Evolutionary conservation across 2,888 invertebrate species (phyloP), one percentile per base, ranked within the genome.

Genomic region (Drosophila longiperda): DNA sequence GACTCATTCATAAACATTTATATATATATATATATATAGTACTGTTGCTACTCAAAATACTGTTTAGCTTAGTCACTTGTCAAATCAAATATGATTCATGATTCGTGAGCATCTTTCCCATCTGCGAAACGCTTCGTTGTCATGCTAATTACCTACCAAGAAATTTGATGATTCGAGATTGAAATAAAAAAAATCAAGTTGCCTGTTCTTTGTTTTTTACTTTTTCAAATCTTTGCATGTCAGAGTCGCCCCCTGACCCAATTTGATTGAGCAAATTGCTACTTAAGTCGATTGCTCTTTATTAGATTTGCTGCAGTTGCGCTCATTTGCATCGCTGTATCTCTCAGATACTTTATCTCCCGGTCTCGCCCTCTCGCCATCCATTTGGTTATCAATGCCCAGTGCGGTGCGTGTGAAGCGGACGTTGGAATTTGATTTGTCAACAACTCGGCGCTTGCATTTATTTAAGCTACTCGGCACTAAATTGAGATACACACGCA

Each of bases 261-360:
- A 84, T 84, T 87, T 62, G 80, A 76, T 86, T 82, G 75, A 78
- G 82, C 82, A 80, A 88, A 86, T 86, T 81, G 75, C 76, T 80
- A 78, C 74, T 83, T 78, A 61, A 81, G 78, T 76, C 76, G 76
- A 63, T 76, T 69, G 55, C 33, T 60, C 64, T 66, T 84, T 84
- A 87, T 83, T 83, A 84, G 82, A 87, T 83, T 84, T 78, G 63
- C 66, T 75, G 70, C 75, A 58, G 67, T 59, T 67, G 52, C 66
- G 71, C 63, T 49, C 72, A 82, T 83, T 86, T 83, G 71, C 73
- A 76, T 60, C 53, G 59, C 49, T 59, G 62, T 77, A 70, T 66
- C 78, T 76, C 34, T 50, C 54, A 80, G 75, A 73, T 72, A 73
- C 57, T 26, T 33, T 20, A 7, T 8, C 5, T 42, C 36, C 53